These are phyloP conservation scores for Limanda limanda DNA, from an alignment of 2,113 vertebrate species.

Conservation along the genomic window DNA sequence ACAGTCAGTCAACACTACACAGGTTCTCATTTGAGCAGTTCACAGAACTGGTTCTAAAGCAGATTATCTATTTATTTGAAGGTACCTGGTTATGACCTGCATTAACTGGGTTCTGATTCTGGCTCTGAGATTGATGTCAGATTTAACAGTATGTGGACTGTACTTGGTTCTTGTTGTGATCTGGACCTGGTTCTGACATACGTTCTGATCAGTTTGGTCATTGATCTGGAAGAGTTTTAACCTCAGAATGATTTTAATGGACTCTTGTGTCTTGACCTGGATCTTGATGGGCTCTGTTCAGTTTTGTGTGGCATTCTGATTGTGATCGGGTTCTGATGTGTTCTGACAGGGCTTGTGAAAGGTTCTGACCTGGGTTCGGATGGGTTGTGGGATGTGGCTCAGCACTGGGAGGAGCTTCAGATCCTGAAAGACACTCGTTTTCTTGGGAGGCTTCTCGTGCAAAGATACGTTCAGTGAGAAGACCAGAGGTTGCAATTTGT, in stretches of 20 bases:
- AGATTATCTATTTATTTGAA: no score
- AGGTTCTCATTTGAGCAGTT: no score
- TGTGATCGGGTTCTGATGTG: not conserved
- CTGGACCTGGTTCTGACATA: no score
- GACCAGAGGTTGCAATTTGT: conserved; percentile 89
- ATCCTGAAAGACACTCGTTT: conserved; percentile 65
- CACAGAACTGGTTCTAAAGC: no score
- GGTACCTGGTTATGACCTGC: no score
- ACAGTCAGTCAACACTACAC: not conserved
- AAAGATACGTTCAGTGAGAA: conserved; percentile 88
- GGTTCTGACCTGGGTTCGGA: conserved; percentile 83
- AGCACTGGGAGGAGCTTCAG: conserved; percentile 86
- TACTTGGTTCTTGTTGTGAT: no score
- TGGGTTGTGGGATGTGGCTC: conserved; percentile 73
- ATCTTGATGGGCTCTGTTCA: not conserved
- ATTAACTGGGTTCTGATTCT: no score
- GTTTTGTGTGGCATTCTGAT: not conserved
- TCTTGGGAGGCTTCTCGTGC: conserved; percentile 62
- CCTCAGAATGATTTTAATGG: not conserved
- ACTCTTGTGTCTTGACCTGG: not conserved
- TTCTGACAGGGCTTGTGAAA: not conserved
- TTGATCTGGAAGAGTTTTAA: no score
- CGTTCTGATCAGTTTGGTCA: no score
- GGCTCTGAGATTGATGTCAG: no score
- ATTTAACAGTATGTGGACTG: no score